Percentiles rank a stretch among this genome's conserved stretches.
Evolutionary conservation across 2,113 vertebrate species (phyloP).

Genomic region (Calidris pugnax): DNA sequence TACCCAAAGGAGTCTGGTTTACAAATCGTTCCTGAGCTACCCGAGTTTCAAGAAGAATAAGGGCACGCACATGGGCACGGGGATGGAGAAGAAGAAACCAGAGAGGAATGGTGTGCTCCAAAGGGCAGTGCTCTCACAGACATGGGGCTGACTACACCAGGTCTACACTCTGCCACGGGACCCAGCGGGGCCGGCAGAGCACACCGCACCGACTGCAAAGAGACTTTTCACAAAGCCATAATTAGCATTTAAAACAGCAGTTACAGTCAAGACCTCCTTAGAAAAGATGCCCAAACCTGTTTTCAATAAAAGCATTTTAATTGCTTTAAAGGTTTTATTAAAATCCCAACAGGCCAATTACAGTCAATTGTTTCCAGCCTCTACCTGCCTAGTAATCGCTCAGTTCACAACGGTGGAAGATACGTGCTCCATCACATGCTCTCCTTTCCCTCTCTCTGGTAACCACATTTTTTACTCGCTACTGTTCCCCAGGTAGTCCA

Average conservation of each 20-base stretch:
- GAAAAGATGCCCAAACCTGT: slow-evolving; percentile 20
- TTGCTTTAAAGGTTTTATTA: slow-evolving; percentile 49
- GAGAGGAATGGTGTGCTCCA: neutral
- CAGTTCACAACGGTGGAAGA: neutral
- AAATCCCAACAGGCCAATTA: slow-evolving; percentile 53
- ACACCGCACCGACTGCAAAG: neutral
- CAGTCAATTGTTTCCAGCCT: slow-evolving; percentile 28
- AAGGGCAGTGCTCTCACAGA: neutral
- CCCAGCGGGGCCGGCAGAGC: neutral
- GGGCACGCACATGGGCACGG: neutral
- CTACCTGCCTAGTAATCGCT: slow-evolving; percentile 18
- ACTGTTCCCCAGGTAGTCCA: neutral
- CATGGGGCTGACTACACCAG: neutral
- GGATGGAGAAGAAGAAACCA: neutral
- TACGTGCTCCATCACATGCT: neutral
- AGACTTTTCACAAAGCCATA: neutral
- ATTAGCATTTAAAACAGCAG: slow-evolving; percentile 26
- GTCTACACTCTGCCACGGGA: neutral
- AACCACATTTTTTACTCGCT: neutral
- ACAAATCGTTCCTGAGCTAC: neutral
- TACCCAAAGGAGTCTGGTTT: neutral
- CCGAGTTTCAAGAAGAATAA: neutral
- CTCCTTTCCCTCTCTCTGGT: neutral
- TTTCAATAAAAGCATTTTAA: slow-evolving; percentile 64
- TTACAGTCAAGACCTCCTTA: neutral